Base-by-base conservation (phyloP, 2,888 invertebrate species). In the Palloptera scutellata region DNA sequence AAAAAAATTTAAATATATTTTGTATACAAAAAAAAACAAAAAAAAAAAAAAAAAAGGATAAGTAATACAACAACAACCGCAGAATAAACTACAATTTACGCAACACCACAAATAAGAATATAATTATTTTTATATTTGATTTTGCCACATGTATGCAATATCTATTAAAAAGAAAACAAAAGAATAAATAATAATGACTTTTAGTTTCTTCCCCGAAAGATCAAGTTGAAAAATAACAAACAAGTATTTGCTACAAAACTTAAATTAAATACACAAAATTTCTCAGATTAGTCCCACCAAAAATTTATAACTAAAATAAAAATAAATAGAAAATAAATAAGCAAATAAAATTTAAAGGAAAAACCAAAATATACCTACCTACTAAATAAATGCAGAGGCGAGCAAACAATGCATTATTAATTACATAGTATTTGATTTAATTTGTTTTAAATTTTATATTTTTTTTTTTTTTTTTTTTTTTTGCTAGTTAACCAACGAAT, bases 241-340 rank as follows among this genome's bases (percentile, higher is more conserved):
- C 13, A n/a, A 42, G 8, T n/a, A 17, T 41, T 41, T 30, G n/a
- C 19, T 57, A 41, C 0, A 5, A n/a, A 40, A 41, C 40, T 55
- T 19, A 41, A 30, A 30, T 30, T 20, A 12, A 5, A 55, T 11
- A 20, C 20, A 13, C 30, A 55, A 71, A 70, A 72, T 71, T 67
- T 72, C 73, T 74, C 74, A 74, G 74, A 74, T 74, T 72, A 74
- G 71, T 71, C 74, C 74, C 74, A 74, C 74, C 74, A 74, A 70
- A 74, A 70, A 70, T 58, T 66, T 69, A 67, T 67, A 66, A 65
- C 51, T 20, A 40, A 64, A 40, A 17, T 13, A 17, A 51, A 57
- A 48, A 51, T 5, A 48, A 48, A 42, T 13, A 11, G 19, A 43
- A 57, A 48, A 15, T 51, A 64, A 64, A 57, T 30, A 55, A 48